phyloP scores from a whole-genome alignment of 2,113 vertebrate genomes.

The Apeltes quadracus region DNA sequence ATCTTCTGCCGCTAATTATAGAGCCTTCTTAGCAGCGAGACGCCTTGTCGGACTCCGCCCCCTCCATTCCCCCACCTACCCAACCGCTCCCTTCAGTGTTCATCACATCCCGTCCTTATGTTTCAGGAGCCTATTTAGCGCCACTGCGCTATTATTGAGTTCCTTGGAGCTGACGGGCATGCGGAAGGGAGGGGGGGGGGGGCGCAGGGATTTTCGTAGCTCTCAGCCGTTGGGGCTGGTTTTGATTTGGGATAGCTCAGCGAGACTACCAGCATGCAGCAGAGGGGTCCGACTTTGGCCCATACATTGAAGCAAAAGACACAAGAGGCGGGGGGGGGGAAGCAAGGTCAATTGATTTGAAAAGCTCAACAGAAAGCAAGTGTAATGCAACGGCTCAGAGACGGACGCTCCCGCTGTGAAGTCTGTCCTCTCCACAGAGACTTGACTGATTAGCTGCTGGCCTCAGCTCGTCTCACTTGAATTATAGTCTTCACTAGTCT shows the following conservation, averaged over 20 bases:
- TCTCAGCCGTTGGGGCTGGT: slow-evolving; percentile 9
- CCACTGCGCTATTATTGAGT: slow-evolving; percentile 34
- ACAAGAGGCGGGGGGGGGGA: background rate
- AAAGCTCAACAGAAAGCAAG: background rate
- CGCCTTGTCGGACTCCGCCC: slow-evolving; percentile 33
- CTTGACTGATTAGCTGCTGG: slow-evolving; percentile 59
- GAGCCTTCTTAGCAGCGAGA: slow-evolving; percentile 51
- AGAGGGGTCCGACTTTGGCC: background rate
- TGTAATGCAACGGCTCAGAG: slow-evolving; percentile 12
- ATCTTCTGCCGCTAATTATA: slow-evolving; percentile 78
- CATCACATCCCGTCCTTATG: slow-evolving; percentile 50
- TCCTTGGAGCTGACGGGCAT: slow-evolving; percentile 41
- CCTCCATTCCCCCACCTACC: slow-evolving; percentile 39
- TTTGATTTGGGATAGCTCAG: slow-evolving; percentile 30
- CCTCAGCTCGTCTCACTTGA: slow-evolving; percentile 47
- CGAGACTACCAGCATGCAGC: slow-evolving; percentile 4
- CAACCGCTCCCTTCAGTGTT: slow-evolving; percentile 39
- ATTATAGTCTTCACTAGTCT: slow-evolving; percentile 43
- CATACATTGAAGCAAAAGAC: background rate
- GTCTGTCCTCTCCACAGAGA: slow-evolving; percentile 49
- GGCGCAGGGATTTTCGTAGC: slow-evolving; percentile 33
- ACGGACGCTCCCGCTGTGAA: slow-evolving; percentile 46
- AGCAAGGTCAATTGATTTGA: slow-evolving; percentile 35
- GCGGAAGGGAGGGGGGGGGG: slow-evolving; percentile 39
- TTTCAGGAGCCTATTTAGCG: slow-evolving; percentile 47